Percentiles rank a stretch among this genome's conserved stretches.
phyloP scores from a whole-genome alignment of 2,888 invertebrate genomes.

The Lasioglossum oenotherae region DNA sequence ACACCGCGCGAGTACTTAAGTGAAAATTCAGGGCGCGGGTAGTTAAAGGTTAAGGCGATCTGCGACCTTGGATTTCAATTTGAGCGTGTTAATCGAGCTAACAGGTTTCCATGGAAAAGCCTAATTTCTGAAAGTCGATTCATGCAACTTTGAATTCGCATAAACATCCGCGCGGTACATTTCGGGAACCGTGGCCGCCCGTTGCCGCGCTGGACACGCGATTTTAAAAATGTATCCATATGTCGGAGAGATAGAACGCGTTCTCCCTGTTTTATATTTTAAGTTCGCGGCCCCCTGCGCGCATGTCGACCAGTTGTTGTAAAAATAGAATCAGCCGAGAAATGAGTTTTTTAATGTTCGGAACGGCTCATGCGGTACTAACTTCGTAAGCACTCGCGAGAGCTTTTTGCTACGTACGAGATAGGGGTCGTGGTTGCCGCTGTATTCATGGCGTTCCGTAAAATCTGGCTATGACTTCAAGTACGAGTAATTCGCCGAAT shows the following conservation, averaged over 20 bases:
- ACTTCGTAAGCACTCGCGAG: not conserved
- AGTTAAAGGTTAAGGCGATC: no score
- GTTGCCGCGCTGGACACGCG: not conserved
- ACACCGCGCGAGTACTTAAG: no score
- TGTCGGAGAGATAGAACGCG: not conserved
- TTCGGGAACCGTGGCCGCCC: not conserved
- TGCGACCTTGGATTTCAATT: no score
- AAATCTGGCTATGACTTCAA: conserved; percentile 10
- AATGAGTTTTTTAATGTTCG: conserved; percentile 13
- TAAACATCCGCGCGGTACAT: not conserved
- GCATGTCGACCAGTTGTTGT: not conserved
- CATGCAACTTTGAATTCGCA: not conserved
- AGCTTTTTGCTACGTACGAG: not conserved
- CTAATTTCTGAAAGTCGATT: not conserved
- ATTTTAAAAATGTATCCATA: not conserved
- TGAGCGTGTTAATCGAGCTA: not conserved
- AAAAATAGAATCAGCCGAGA: not conserved
- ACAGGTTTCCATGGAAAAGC: not conserved
- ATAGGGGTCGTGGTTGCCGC: not conserved
- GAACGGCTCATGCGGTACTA: not conserved
- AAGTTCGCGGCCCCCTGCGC: not conserved
- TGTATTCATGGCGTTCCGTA: conserved; percentile 4
- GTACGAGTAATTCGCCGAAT: not conserved
- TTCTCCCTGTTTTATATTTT: not conserved
- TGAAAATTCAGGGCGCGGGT: no score